phyloP scores from a whole-genome alignment of 2,797 vertebrate genomes.

The Danio albolineatus region DNA sequence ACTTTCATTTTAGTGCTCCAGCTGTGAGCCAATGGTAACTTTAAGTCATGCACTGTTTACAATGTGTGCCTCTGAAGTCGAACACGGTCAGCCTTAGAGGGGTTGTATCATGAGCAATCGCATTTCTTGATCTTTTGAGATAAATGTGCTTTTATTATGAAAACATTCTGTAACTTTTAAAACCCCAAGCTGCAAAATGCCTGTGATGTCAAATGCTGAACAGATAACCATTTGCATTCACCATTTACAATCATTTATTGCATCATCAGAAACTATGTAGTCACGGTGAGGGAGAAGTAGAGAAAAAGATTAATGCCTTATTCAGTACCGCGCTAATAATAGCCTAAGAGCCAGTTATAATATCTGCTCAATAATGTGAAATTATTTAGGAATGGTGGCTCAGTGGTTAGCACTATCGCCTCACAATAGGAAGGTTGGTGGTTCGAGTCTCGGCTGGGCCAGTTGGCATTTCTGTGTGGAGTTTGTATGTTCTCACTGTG shows the following conservation, averaged over 20 bases:
- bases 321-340: no score
- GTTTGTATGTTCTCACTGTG: no score
- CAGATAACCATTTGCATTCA: neutral
- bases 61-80: conserved; percentile 10
- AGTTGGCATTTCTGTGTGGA: no score
- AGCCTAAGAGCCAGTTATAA: no score
- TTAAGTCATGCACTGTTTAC: conserved; percentile 33
- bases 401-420: no score
- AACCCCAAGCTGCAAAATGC: neutral
- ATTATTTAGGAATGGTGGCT: no score
- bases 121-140: conserved; percentile 17
- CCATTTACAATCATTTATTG: neutral
- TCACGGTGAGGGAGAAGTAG: neutral
- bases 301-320: no score
- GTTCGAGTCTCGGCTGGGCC: no score
- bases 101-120: conserved; percentile 14
- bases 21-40: conserved; percentile 19
- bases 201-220: neutral
- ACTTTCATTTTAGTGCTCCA: conserved; percentile 17
- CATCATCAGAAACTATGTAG: neutral
- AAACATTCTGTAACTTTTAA: neutral
- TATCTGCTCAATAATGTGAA: no score
- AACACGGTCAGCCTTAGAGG: conserved; percentile 18
- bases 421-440: no score
- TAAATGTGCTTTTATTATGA: neutral